A percentile compares a stretch with the other conserved stretches of the same genome.
Evolutionary conservation across 1,140 invertebrate genomes (phyloP).

Genomic region (Myzus persicae): DNA sequence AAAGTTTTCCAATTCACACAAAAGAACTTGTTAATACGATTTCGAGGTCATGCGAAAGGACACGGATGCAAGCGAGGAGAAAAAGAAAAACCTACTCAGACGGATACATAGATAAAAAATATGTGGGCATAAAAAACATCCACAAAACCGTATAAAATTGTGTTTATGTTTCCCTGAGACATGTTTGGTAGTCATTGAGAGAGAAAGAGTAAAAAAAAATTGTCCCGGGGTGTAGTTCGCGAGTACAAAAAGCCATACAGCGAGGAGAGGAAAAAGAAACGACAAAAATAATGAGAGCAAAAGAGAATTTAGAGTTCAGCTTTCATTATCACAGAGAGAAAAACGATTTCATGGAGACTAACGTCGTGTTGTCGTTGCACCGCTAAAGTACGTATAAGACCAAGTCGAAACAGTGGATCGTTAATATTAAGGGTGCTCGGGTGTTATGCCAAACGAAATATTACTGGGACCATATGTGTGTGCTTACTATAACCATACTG

Average conservation of each 20-base stretch:
- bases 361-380: neutral
- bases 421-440: neutral
- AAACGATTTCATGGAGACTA: neutral
- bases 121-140: constrained; percentile 4
- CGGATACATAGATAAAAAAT: constrained; percentile 20
- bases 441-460: neutral
- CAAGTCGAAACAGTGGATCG: neutral
- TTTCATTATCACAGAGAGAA: neutral
- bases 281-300: constrained; percentile 1
- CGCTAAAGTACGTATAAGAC: neutral
- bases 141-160: constrained; percentile 16
- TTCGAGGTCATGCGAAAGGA: neutral
- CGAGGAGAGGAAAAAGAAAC: too few relatives aligned
- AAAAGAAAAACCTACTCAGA: constrained; percentile 9
- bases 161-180: constrained; percentile 21
- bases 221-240: neutral
- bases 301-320: neutral
- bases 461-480: neutral
- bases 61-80: neutral
- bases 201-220: neutral
- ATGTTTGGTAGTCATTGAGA: neutral
- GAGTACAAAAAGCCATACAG: neutral
- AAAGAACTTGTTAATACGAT: constrained; percentile 57
- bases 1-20: constrained; percentile 55
- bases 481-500: neutral